Evolutionary conservation across 2,113 vertebrate species (phyloP), one percentile per base, ranked within the genome.

Genomic region (Dasyornis broadbenti): DNA sequence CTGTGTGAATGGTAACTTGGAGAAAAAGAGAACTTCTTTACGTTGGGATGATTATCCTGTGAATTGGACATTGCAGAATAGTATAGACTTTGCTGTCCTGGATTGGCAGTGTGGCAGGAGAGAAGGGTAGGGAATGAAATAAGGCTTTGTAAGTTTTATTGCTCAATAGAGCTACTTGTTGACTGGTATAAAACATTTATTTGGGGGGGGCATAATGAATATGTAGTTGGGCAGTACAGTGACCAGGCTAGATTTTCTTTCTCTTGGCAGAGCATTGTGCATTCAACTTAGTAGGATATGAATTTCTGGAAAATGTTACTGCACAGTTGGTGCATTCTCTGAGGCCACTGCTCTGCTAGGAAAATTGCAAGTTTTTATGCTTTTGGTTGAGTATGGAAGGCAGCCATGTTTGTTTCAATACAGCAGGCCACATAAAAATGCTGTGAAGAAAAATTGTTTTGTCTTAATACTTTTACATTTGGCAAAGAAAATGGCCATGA

Each of bases 241-340:
- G 68, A 50, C 77, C n/a, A 60, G 40, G 61, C 66, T 82, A 7
- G 33, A 42, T 77, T 54, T 83, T 82, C 37, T 44, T 49, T 59
- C 26, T 56, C 60, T 76, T 88, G 82, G 63, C 79, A 86, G 52
- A 83, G 26, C 23, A 15, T 60, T 90, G 31, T 61, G 23, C 39
- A 73, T 96, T 90, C 79, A 80, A 33, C 33, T 73, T 80, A 15
- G 13, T 64, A 50, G 22, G 22, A 82, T 80, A 59, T 0, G 33
- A 83, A 92, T 80, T 96, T 95, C 85, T 95, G 82, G 75, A 70
- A 94, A 16, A 21, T 1, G 47, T 90, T 94, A 66, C 59, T 63
- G 60, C 27, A 10, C 71, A 80, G 92, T 94, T 93, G 78, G 82
- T 93, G 4, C 89, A 19, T 95, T 95, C 91, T 94, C 86, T 54